phyloP scores from a whole-genome alignment of 2,888 invertebrate genomes.

The Metacarcinus magister region DNA sequence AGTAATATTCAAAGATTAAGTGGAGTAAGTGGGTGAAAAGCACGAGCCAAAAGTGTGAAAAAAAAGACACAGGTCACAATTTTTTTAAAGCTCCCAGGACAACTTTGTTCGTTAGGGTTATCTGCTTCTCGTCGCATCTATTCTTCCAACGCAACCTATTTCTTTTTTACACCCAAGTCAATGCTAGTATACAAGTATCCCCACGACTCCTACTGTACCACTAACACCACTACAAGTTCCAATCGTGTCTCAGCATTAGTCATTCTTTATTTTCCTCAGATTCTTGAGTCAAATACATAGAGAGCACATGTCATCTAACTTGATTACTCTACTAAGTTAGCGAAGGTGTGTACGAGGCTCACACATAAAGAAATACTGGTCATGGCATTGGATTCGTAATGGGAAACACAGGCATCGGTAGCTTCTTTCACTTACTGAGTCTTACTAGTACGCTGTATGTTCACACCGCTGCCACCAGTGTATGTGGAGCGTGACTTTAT shows the following conservation, averaged over 20 bases:
- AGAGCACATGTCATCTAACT: neutral
- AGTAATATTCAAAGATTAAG: no score
- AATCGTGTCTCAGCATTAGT: neutral
- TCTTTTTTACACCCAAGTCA: neutral
- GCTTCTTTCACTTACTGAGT: neutral
- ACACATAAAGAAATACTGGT: neutral
- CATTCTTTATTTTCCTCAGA: neutral
- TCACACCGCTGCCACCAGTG: neutral
- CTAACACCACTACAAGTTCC: neutral
- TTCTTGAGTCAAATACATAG: neutral
- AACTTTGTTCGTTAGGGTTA: neutral
- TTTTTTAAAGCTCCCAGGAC: neutral
- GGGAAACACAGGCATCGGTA: neutral
- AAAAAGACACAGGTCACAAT: neutral
- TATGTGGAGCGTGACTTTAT: neutral
- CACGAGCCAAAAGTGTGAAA: no score
- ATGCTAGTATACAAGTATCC: neutral
- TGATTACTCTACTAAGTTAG: neutral
- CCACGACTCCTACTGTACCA: neutral
- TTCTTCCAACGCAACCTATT: neutral
- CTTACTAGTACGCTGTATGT: neutral
- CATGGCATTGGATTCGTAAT: neutral
- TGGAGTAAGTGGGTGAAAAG: no score
- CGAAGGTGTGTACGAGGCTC: neutral
- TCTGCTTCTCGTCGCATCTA: neutral